Evolutionary conservation across 2,888 invertebrate genomes (phyloP).

Genomic region (Rhamphomyia laevipes): DNA sequence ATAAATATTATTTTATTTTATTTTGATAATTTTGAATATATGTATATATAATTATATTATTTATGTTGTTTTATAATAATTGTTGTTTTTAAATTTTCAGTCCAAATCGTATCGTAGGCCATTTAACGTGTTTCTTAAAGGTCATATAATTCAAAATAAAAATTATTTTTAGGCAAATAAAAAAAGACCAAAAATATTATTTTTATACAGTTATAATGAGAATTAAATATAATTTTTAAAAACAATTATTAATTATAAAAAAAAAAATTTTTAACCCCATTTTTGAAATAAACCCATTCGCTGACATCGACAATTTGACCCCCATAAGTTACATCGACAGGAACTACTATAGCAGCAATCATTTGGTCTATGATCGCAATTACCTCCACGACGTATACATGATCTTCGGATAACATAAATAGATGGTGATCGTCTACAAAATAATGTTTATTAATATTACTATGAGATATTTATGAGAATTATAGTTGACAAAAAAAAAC

Average conservation of each 20-base stretch:
- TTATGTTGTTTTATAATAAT: background rate
- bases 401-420: constrained; percentile 77
- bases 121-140: background rate
- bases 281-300: constrained; percentile 81
- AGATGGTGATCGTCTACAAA: constrained; percentile 56
- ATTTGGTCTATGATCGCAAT: constrained; percentile 73
- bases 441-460: background rate
- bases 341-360: constrained; percentile 79
- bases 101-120: background rate
- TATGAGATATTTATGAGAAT: no score
- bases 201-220: background rate
- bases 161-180: no score
- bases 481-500: no score
- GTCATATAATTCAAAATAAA: background rate
- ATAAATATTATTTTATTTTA: background rate
- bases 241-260: background rate
- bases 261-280: constrained; percentile 51
- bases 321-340: constrained; percentile 82
- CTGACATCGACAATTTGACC: constrained; percentile 78
- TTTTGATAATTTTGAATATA: background rate
- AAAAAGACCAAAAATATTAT: background rate
- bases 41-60: background rate
- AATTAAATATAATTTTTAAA: background rate
- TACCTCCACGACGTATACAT: constrained; percentile 68
- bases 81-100: background rate